Evolutionary conservation across 1,140 invertebrate species (phyloP).

Genomic region (Megalonaias nervosa): DNA sequence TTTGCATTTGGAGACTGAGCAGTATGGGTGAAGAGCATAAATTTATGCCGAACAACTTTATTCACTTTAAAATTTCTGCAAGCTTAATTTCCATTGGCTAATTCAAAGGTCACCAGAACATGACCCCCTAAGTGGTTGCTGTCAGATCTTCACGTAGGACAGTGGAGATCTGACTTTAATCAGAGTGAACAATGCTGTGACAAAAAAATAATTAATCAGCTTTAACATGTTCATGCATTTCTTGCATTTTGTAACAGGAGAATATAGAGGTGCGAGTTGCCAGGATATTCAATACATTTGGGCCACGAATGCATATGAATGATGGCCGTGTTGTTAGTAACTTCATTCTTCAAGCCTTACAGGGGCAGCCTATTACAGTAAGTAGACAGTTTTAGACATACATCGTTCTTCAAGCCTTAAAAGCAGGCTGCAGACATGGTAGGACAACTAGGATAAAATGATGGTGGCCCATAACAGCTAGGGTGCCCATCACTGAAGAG

Average conservation of each 20-base stretch:
- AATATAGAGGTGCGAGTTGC: slow-evolving; percentile 95
- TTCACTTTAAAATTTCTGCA: too few relatives aligned
- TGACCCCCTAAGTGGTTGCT: too few relatives aligned
- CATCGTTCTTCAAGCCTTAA: background rate
- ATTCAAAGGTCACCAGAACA: too few relatives aligned
- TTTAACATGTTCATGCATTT: slow-evolving; percentile 1
- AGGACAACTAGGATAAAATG: background rate
- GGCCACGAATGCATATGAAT: slow-evolving; percentile 99
- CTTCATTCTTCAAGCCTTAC: slow-evolving; percentile 97
- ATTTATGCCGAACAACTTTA: too few relatives aligned
- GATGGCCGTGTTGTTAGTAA: slow-evolving; percentile 99
- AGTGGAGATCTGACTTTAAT: background rate
- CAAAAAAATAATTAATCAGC: background rate
- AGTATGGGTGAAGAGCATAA: too few relatives aligned
- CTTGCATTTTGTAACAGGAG: slow-evolving; percentile 74
- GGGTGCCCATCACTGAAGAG: too few relatives aligned
- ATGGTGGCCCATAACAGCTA: background rate
- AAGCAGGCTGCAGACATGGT: background rate
- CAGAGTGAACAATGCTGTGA: background rate
- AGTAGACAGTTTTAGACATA: slow-evolving; percentile 52
- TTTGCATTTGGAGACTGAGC: too few relatives aligned
- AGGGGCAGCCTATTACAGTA: slow-evolving; percentile 95
- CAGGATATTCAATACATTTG: slow-evolving; percentile 99
- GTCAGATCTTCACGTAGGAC: too few relatives aligned
- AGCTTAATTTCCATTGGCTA: too few relatives aligned